Base-by-base conservation (phyloP, 1,140 invertebrate species). In the Danaus melanippus region DNA sequence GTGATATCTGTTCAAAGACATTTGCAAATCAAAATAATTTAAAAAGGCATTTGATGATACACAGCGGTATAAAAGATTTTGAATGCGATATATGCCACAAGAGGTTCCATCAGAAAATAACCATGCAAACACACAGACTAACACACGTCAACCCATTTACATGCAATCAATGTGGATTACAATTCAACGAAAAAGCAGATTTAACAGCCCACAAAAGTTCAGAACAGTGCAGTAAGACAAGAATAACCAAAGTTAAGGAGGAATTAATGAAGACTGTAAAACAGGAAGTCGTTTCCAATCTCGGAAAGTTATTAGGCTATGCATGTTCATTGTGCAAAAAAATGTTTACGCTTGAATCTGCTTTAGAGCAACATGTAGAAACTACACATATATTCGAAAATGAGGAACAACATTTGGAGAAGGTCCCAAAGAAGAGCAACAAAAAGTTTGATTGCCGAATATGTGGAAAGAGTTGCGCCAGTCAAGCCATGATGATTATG, bases 21-120 rank as follows among this genome's bases (percentile, higher is more conserved):
- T 91, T 91, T 73, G 88, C 88, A 0, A 88, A 88, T 57, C 88
- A 89, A 10, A 88, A 89, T 56, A 90, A 90, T 58, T 71, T 92
- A 42, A 89, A 88, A 53, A 86, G 89, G 11, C 91, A 92, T 62
- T 88, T 90, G 75, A 87, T 89, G 78, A 88, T 90, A 21, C 91
- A 91, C 62, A 87, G 79, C 9, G 88, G 88, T 3, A 74, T 86
- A 4, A 84, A 84, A 62, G 87, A 86, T 8, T 93, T 91, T 75
- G 77, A 83, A 56, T 87, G 87, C 68, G 84, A 87, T 49, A 76
- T 88, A 1, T 88, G 87, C 54, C 70, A 72, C 10, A 87, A 87
- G 44, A 67, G 77, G 15, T 88, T 88, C 68, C 79, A 79, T 54
- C 85, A 87, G 50, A 87, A 87, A 64, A 86, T 85, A 9, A 84